phyloP scores from a whole-genome alignment of 2,888 invertebrate species.

The Bellardia pandia region DNA sequence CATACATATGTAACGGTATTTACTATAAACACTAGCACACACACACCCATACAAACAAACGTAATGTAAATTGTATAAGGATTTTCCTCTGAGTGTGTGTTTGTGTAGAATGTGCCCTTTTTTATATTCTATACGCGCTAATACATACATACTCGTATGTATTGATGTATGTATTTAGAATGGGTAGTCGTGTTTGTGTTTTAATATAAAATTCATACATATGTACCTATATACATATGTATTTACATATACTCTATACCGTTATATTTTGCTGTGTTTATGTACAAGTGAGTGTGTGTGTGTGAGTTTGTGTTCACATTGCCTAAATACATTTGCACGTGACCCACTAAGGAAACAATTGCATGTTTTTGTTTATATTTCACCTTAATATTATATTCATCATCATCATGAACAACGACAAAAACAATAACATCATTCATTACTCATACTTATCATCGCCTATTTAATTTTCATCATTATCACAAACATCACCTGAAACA shows the following conservation, averaged over 20 bases:
- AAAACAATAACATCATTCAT: not conserved
- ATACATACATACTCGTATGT: not conserved
- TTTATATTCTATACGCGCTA: constrained; percentile 25
- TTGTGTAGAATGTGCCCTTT: constrained; percentile 25
- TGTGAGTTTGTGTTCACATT: constrained; percentile 27
- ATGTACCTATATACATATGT: not conserved
- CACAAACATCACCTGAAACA: constrained; percentile 11
- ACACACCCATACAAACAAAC: constrained; percentile 6
- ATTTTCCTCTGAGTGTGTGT: constrained; percentile 18
- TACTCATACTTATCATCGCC: not conserved
- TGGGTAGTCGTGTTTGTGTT: constrained; percentile 25
- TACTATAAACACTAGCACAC: constrained; percentile 46
- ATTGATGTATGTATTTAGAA: constrained; percentile 4
- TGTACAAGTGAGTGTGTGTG: constrained; percentile 6
- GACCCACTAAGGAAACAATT: constrained; percentile 71
- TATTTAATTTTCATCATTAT: not conserved
- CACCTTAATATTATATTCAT: constrained; percentile 45
- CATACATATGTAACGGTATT: constrained; percentile 34
- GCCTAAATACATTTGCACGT: constrained; percentile 73
- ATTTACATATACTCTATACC: not conserved
- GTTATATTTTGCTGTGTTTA: constrained; percentile 16
- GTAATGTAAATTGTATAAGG: constrained; percentile 51
- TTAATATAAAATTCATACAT: constrained; percentile 25
- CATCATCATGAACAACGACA: constrained; percentile 35
- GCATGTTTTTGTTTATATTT: constrained; percentile 70